A percentile compares a stretch with the other conserved stretches of the same genome.
Evolutionary conservation across 1,140 invertebrate species (phyloP).

Genomic region (Camponotus vicinus): DNA sequence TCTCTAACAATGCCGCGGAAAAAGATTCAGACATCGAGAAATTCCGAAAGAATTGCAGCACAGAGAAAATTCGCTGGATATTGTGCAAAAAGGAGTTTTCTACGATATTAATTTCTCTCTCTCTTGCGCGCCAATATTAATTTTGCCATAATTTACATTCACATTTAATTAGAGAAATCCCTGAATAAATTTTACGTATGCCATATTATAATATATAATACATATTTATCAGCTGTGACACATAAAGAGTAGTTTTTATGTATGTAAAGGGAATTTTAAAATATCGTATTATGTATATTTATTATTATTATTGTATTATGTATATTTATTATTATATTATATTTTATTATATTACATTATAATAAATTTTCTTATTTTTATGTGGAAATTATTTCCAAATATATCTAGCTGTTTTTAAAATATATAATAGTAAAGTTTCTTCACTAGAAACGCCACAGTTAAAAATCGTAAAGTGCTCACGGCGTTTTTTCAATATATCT

Average conservation of each 20-base stretch:
- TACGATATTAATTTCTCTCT: not conserved
- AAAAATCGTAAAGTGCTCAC: not conserved
- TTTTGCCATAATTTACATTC: not conserved
- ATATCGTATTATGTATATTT: no score
- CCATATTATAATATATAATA: not conserved
- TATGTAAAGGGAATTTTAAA: no score
- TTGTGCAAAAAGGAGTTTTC: not conserved
- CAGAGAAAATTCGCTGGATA: not conserved
- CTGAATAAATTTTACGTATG: not conserved
- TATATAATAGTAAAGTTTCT: not conserved
- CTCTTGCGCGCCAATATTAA: not conserved
- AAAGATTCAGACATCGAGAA: slow-evolving; percentile 18
- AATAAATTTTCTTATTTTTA: not conserved
- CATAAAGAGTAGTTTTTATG: no score
- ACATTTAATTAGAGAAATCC: not conserved
- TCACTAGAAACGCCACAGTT: no score
- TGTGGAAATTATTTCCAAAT: not conserved
- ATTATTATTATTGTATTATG: no score
- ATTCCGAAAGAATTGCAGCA: slow-evolving; percentile 2
- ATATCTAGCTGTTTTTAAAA: not conserved
- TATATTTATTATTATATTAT: no score
- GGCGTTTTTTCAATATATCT: not conserved
- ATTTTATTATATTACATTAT: not conserved
- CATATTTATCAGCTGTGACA: no score
- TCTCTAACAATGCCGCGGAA: slow-evolving; percentile 6